phyloP scores from a whole-genome alignment of 2,888 invertebrate species.

The Boloria euphrosyne region DNA sequence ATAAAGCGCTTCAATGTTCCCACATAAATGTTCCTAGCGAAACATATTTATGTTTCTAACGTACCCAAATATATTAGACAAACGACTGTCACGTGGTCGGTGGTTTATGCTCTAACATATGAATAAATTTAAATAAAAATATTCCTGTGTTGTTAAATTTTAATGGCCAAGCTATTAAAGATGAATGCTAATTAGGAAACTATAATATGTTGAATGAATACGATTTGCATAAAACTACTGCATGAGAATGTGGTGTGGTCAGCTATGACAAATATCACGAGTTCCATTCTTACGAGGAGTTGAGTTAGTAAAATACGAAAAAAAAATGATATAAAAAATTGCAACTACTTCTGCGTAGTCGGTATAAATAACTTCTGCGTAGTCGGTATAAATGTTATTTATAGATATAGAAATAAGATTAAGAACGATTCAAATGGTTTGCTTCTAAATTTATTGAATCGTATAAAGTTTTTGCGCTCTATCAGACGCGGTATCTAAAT shows the following conservation, averaged over 20 bases:
- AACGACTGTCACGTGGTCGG: constrained; percentile 8
- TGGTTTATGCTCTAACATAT: constrained; percentile 4
- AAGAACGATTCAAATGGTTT: too few relatives aligned
- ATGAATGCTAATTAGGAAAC: constrained; percentile 6
- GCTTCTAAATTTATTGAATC: too few relatives aligned
- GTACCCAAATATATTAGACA: constrained; percentile 8
- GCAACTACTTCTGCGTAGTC: too few relatives aligned
- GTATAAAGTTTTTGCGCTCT: not conserved
- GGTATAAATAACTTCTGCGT: too few relatives aligned
- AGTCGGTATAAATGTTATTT: too few relatives aligned
- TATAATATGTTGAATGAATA: constrained; percentile 8
- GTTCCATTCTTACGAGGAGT: too few relatives aligned
- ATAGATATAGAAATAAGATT: too few relatives aligned
- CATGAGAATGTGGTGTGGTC: not conserved
- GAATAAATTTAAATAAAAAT: constrained; percentile 1
- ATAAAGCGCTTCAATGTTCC: constrained; percentile 21
- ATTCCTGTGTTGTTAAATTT: constrained; percentile 12
- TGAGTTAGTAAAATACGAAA: too few relatives aligned
- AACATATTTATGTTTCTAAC: constrained; percentile 5
- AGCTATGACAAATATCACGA: too few relatives aligned
- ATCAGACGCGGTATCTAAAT: not conserved
- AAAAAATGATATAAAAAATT: too few relatives aligned
- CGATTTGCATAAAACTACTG: constrained; percentile 1
- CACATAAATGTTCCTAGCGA: constrained; percentile 18
- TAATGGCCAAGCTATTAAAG: constrained; percentile 5